Evolutionary conservation across 2,113 vertebrate genomes (phyloP).

Genomic region (Sylvia atricapilla): DNA sequence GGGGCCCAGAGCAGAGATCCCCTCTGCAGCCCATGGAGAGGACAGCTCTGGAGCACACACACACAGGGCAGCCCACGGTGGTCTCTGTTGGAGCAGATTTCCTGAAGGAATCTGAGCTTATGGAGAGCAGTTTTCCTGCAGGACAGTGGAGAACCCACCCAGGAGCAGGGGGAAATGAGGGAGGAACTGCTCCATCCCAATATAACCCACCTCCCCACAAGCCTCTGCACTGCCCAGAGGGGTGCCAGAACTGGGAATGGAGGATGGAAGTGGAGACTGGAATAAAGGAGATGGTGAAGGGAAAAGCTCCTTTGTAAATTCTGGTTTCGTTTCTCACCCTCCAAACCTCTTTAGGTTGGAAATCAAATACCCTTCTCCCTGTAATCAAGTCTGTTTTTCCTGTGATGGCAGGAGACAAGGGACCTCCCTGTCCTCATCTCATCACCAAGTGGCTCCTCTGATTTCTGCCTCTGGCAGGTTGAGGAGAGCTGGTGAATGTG

Average conservation of each 20-base stretch:
- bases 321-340: neutral
- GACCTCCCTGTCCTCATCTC: neutral
- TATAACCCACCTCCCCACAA: accelerated
- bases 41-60: neutral
- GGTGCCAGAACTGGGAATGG: neutral
- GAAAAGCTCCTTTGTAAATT: neutral
- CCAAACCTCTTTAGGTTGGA: neutral
- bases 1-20: neutral
- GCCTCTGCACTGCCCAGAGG: neutral
- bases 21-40: neutral
- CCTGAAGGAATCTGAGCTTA: neutral
- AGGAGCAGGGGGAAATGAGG: neutral
- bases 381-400: neutral
- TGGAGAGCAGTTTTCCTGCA: neutral
- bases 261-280: neutral
- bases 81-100: neutral
- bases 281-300: neutral
- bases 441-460: neutral
- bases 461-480: neutral
- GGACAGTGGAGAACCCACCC: neutral
- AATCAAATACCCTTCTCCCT: neutral
- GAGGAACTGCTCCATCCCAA: accelerated
- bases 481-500: neutral
- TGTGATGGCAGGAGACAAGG: neutral
- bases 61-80: accelerated